A percentile compares a stretch with the other conserved stretches of the same genome.
Conservation (phyloP, 2,888 invertebrate species). For the Cheilosia impressa region DNA sequence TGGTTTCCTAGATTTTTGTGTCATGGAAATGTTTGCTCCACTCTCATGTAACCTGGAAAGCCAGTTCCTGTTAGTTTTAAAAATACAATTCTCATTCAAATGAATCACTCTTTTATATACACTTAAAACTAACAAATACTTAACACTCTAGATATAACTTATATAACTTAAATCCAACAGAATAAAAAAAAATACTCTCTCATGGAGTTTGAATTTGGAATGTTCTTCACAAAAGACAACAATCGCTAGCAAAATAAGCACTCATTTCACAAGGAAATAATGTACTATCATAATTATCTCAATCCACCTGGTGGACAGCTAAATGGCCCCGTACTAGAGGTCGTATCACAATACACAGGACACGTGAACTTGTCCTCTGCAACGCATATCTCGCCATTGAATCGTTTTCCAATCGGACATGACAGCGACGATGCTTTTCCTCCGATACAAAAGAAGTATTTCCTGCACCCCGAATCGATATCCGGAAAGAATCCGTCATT, state of each 20-base stretch:
- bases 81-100: not conserved
- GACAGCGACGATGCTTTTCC: conserved; percentile 85
- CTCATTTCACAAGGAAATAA: conserved; percentile 27
- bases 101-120: conserved; percentile 39
- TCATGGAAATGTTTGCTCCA: no score
- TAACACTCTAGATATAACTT: conserved; percentile 9
- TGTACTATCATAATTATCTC: conserved; percentile 31
- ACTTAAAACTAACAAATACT: conserved; percentile 20
- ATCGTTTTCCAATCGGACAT: conserved; percentile 84
- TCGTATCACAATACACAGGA: conserved; percentile 77
- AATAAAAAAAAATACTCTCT: conserved; percentile 14
- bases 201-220: conserved; percentile 49
- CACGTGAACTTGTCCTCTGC: conserved; percentile 78
- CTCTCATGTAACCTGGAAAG: no score
- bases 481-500: conserved; percentile 86
- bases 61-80: not conserved
- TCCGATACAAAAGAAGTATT: conserved; percentile 86
- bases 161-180: conserved; percentile 13
- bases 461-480: conserved; percentile 83
- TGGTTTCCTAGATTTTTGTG: no score
- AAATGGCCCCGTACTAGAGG: conserved; percentile 50
- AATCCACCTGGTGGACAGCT: conserved; percentile 77
- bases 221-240: conserved; percentile 75
- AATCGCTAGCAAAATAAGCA: conserved; percentile 31
- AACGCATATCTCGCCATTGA: conserved; percentile 87